These are phyloP conservation scores for Eupleurogrammus muticus DNA, from an alignment of 2,797 vertebrate species.

Conservation along the genomic window DNA sequence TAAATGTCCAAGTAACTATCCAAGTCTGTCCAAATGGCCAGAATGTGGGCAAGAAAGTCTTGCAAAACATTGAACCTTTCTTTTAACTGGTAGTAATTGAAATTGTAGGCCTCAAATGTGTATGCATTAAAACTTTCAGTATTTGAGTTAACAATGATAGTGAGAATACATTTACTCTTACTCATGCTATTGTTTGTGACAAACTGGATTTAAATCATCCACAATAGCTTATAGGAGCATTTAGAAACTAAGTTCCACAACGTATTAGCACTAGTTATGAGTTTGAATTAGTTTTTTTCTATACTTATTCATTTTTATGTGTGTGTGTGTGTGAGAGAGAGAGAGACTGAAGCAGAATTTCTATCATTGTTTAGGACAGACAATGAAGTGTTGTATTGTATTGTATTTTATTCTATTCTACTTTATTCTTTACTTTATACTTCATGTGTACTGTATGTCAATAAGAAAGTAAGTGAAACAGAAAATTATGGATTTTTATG, in stretches of 20 bases:
- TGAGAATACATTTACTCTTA: background rate
- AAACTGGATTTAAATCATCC: slow-evolving; percentile 32
- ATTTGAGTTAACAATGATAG: background rate
- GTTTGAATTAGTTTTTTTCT: too few relatives aligned
- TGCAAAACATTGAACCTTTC: background rate
- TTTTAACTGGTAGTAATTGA: background rate
- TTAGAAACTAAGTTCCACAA: background rate
- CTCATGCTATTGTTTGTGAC: slow-evolving; percentile 45
- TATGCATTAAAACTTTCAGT: background rate
- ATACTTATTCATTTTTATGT: too few relatives aligned
- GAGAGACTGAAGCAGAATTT: too few relatives aligned
- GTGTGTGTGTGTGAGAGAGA: too few relatives aligned
- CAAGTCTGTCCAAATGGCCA: too few relatives aligned
- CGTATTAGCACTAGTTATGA: too few relatives aligned
- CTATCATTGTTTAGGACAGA: too few relatives aligned
- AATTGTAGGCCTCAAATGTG: background rate
- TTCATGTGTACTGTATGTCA: slow-evolving; percentile 29
- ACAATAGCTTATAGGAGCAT: slow-evolving; percentile 30
- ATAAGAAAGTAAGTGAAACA: slow-evolving; percentile 33
- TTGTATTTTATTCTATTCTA: too few relatives aligned
- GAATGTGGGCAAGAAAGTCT: background rate
- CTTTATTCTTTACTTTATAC: too few relatives aligned
- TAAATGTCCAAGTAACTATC: too few relatives aligned
- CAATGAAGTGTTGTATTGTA: too few relatives aligned
- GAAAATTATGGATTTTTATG: slow-evolving; percentile 34